Base-by-base conservation (phyloP, 2,888 invertebrate genomes). In the Seladonia tumulorum region DNA sequence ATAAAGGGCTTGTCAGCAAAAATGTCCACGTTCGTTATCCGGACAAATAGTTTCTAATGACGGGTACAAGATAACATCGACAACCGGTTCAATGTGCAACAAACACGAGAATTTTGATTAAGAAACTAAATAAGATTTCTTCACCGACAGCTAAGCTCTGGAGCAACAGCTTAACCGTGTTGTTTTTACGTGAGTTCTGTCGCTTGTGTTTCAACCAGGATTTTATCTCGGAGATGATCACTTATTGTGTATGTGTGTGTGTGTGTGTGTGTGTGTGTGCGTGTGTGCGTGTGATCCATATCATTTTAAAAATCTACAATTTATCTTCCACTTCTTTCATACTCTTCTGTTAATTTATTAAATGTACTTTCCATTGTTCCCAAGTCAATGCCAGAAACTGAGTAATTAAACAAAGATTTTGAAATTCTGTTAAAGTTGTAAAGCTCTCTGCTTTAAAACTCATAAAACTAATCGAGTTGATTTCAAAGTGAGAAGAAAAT, bases 1-100 rank as follows among this genome's bases (percentile, higher is more conserved):
- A 75, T 71, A 85, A 85, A 83, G 83, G 76, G 66, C 70, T 57
- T 45, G 49, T 66, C 29, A 47, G 18, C 22, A 29, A 29, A 63
- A 29, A 63, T 63, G 63, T 63, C 29, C 63, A 29, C 63, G 29
- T 63, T 63, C 63, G 7, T 63, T 63, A 63, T 63, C 29, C 16
- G 29, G 29, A 63, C 63, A 63, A 63, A 63, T 63, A 29, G 29
- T 63, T 29, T 63, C 63, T 63, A 63, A 63, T 63, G 29, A 63
- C 29, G 7, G 29, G 63, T 29, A 63, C 29, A 29, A 63, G 63
- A 63, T 63, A 63, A 63, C 63, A 63, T 29, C 63, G 29, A 29
- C 5, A 63, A 63, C 68, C 35, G 39, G 68, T 68, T 63, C 29
- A 22, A 53, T 22, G 12, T 5, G 74, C 68, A 45, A n/a, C 39